Base-by-base conservation (phyloP, 2,113 vertebrate species). In the Tichodroma muraria region DNA sequence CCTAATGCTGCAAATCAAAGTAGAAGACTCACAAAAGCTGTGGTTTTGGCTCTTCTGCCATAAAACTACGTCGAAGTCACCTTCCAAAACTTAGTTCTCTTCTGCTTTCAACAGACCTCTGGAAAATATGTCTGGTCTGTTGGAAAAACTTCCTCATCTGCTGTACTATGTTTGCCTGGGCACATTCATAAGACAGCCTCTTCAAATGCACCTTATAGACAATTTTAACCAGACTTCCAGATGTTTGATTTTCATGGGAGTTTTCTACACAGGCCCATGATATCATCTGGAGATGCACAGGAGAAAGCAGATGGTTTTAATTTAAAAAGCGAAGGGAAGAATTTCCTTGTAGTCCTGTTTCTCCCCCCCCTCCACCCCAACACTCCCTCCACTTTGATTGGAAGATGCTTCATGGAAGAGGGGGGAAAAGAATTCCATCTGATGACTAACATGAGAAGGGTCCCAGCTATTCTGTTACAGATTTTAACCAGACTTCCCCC, bases 231-330 rank as follows among this genome's bases (percentile, higher is more conserved):
- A 88, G 82, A 38, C 82, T 93, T 86, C 82, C 94, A 96, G 95
- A 97, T 95, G 95, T 94, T 84, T 45, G 69, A 90, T 85, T 95
- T 95, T 86, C 94, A 92, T 94, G 95, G 85, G 94, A 97, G 94
- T 95, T 95, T 96, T 94, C 90, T 68, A 45, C n/a, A 65, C 31
- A 15, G 72, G 82, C 72, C 75, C 69, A 80, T 90, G 91, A 96
- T 96, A 95, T 97, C 95, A 96, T 95, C 96, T 94, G 90, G 94
- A 95, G 91, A 95, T 81, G 88, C 82, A 90, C 60, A 93, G 93
- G 89, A 94, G 90, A 92, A 95, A 86, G 72, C 95, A 95, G 88
- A 91, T 95, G 94, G 92, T 64, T 97, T 88, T 79, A 56, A 95
- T 97, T 95, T 95, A 42, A 80, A 93, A 86, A 9, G 19, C 3